These are phyloP conservation scores for Lycaena phlaeas DNA, from an alignment of 2,888 invertebrate species.

Conservation along the genomic window DNA sequence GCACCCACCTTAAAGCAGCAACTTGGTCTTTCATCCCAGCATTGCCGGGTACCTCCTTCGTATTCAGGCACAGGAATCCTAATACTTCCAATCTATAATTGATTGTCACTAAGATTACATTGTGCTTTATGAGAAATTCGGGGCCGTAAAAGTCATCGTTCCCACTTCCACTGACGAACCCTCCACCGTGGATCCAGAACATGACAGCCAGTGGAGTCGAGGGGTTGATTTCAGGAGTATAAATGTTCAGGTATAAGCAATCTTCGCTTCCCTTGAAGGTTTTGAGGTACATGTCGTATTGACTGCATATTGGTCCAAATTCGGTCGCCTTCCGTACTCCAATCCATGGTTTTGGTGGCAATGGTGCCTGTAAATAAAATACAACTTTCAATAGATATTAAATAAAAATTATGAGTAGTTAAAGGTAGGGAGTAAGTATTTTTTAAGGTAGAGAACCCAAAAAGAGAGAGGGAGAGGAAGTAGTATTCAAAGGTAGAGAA, in stretches of 20 bases:
- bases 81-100: slow-evolving; percentile 52
- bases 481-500: too few relatives aligned
- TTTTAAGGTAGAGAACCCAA: too few relatives aligned
- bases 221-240: slow-evolving; percentile 30
- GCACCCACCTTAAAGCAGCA: slow-evolving; percentile 48
- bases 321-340: slow-evolving; percentile 32
- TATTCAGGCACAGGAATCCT: slow-evolving; percentile 50
- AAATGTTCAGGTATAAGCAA: slow-evolving; percentile 41
- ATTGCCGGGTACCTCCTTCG: slow-evolving; percentile 53
- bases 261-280: slow-evolving; percentile 32
- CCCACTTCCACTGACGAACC: slow-evolving; percentile 40
- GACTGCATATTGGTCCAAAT: slow-evolving; percentile 22
- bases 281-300: slow-evolving; percentile 12
- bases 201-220: slow-evolving; percentile 30
- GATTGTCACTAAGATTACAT: slow-evolving; percentile 46
- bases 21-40: slow-evolving; percentile 65
- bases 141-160: slow-evolving; percentile 46
- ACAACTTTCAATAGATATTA: too few relatives aligned
- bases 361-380: slow-evolving; percentile 30
- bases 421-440: too few relatives aligned
- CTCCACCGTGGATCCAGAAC: slow-evolving; percentile 50
- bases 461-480: too few relatives aligned
- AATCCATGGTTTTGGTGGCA: slow-evolving; percentile 30
- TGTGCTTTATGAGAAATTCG: slow-evolving; percentile 43
- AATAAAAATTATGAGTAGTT: too few relatives aligned